Evolutionary conservation across 2,888 invertebrate species (phyloP), one percentile per base, ranked within the genome.

Genomic region (Dynastes tityus): DNA sequence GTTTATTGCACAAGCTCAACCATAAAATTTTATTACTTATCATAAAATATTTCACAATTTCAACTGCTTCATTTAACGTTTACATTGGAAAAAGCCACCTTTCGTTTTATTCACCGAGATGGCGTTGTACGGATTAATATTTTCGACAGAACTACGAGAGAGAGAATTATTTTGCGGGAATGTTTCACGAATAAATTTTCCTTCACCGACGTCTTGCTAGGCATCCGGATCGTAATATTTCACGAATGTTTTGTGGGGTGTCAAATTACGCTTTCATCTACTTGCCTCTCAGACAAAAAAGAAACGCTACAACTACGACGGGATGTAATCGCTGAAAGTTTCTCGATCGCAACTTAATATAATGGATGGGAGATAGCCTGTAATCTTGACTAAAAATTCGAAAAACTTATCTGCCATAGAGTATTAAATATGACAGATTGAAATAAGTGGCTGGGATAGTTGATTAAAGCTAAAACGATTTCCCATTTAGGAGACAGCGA

Each of bases 261-360:
- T 68, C 49, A 68, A 68, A 68, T 68, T 68, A 68, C 51, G 68
- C 29, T 68, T 68, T 68, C 68, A 68, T 68, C 68, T 51, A 63
- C 63, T 63, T 9, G 32, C 27, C 11, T 63, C n/a, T 32, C 63
- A 13, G 29, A 32, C 27, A 29, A 32, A 63, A 63, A 63, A 32
- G 32, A 32, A 63, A 63, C 13, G 32, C 5, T 9, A 11, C 63
- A 32, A 63, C 63, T 32, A 27, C 63, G 27, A 32, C 29, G 32
- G 27, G 63, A 63, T 63, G n/a, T 63, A 63, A 63, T 63, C 63
- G 29, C 63, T 63, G 32, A 63, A 63, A 63, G 29, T 63, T 32
- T 63, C 63, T 55, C 22, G 55, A 55, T 55, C 55, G 32, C 27
- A 63, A 32, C 29, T 22, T 27, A 63, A 63, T 63, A 32, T 2